Evolutionary conservation across 2,113 vertebrate genomes (phyloP), one percentile per base, ranked within the genome.

Genomic region (Puma concolor): DNA sequence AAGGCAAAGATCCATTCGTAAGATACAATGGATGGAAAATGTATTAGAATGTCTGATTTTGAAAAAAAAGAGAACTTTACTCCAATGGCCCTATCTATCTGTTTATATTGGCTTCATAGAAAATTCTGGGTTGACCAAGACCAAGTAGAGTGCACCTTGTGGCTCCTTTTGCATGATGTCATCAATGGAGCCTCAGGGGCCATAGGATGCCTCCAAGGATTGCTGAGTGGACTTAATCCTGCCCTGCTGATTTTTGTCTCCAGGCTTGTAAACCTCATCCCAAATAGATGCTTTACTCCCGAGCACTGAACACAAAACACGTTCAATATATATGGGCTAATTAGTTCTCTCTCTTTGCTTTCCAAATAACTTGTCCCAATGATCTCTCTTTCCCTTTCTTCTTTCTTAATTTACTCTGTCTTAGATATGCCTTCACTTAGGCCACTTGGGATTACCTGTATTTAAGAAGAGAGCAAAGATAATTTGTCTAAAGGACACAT

Each of bases 341-440:
- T 69, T 72, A 50, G 25, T 66, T 94, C 25, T 57, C 27, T 44
- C 50, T 91, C 25, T 44, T 79, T 64, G 36, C 9, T 93, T 91
- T 81, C 15, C 44, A 95, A 93, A 71, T 81, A 29, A 91, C 27
- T 10, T 66, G 5, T 15, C 33, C 54, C 63, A 80, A 8, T 81
- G n/a, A 64, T 33, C 19, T 64, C 25, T 86, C 50, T 80, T 74
- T 8, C 6, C 27, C 64, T 82, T 97, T 21, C 27, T 74, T 11
- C 25, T 92, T 87, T 41, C 52, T 54, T 88, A 69, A 88, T 64
- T 81, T 85, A 76, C 9, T 91, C 36, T 79, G 48, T 44, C 31
- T 85, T 52, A 81, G 27, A 48, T 64, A 71, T 8, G 4, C 36
- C 44, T 93, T 69, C n/a, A 52, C 77, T 48, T 66, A 38, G 50